Evolutionary conservation across 2,113 vertebrate species (phyloP), one percentile per base, ranked within the genome.

Genomic region (Megaleporinus macrocephalus): DNA sequence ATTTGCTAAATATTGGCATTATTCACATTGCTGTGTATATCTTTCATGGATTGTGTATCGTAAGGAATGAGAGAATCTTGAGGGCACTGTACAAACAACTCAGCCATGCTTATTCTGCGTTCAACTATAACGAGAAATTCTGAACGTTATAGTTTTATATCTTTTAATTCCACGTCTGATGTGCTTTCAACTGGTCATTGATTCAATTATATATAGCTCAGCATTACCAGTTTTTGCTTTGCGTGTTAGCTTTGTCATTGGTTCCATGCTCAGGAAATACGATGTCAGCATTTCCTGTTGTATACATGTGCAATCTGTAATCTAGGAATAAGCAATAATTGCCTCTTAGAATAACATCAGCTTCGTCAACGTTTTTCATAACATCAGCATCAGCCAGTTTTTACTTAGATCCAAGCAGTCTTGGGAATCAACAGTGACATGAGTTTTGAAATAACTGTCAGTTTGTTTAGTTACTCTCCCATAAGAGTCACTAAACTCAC

Each of bases 391-490:
- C 3, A 6, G 6, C 41, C 63, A 26, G 29, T 44, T 69, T 71
- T 76, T 75, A 78, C 24, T 73, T 78, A 3, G 33, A 70, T 55
- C 51, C 49, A 57, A 11, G 6, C 15, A 79, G 84, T 76, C 78
- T 73, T 82, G 80, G 72, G 63, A 85, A 85, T 75, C 47, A 73
- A 30, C 26, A 62, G 65, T 62, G 70, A 41, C 3, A 53, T 66
- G 65, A 36, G 49, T 70, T 74, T 57, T 41, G 68, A 83, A 83
- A 68, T 72, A 41, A 62, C 76, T 68, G 66, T 24, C 14, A 3
- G n/a, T 73, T 76, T 86, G 72, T 76, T 86, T 51, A 70, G 78
- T 79, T 69, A 61, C 36, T 20, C 69, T 86, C 78, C 85, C 78
- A 24, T 70, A 51, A 76, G 81, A 76, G 77, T 65, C 53, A 33